Conservation (phyloP, 2,797 vertebrate genomes). For the Scyliorhinus canicula region DNA sequence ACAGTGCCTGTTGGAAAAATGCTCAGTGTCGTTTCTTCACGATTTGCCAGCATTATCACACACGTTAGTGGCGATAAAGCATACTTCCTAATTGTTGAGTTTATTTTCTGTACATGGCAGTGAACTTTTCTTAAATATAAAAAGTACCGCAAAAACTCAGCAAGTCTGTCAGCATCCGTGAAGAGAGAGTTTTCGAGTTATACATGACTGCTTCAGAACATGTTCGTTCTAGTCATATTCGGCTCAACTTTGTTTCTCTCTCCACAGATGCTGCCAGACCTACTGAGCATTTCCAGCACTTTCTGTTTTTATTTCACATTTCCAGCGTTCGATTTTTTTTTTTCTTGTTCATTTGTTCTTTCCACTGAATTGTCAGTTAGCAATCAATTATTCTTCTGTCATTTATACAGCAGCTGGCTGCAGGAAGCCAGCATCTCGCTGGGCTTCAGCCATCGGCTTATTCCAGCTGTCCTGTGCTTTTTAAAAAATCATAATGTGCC, state of each 20-base stretch:
- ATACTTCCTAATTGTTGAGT: slow-evolving; percentile 44
- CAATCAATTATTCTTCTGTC: slow-evolving; percentile 83
- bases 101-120: slow-evolving; percentile 55
- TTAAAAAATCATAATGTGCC: slow-evolving; percentile 67
- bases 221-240: background rate
- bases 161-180: too few species aligned
- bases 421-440: slow-evolving; percentile 74
- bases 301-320: background rate
- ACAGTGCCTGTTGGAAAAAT: background rate
- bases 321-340: background rate
- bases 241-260: background rate
- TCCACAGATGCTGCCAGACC: background rate
- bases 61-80: background rate
- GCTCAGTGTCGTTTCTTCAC: background rate
- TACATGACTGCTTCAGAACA: background rate
- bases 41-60: background rate
- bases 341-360: slow-evolving; percentile 63
- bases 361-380: slow-evolving; percentile 70
- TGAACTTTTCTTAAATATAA: slow-evolving; percentile 44
- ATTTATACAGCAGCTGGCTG: slow-evolving; percentile 81
- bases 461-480: slow-evolving; percentile 67
- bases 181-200: too few species aligned
- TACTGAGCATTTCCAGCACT: background rate
- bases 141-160: too few species aligned
- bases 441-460: slow-evolving; percentile 69